phyloP scores from a whole-genome alignment of 2,797 vertebrate species.

The Anomalospiza imberbis region DNA sequence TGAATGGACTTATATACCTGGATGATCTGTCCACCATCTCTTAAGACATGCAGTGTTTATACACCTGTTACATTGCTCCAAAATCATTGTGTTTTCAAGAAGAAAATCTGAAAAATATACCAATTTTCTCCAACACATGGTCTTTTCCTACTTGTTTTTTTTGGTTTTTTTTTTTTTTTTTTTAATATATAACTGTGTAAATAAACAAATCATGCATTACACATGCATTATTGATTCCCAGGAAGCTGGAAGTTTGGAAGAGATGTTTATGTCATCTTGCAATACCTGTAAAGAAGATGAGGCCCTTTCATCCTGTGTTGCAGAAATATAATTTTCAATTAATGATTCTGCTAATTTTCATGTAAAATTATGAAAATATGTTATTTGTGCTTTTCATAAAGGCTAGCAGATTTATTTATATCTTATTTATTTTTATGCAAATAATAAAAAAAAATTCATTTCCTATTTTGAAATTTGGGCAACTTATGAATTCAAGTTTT shows the following conservation, averaged over 20 bases:
- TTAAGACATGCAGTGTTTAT: not conserved
- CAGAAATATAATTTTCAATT: not conserved
- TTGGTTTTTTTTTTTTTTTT: not conserved
- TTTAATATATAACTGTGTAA: not conserved
- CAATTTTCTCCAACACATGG: not conserved
- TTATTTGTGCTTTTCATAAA: not conserved
- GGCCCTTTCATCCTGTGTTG: not conserved
- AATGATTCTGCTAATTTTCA: not conserved
- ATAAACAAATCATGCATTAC: not conserved
- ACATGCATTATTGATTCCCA: not conserved
- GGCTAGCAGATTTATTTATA: not conserved
- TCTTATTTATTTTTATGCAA: not conserved
- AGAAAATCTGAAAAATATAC: not conserved
- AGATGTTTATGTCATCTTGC: not conserved
- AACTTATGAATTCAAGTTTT: not conserved
- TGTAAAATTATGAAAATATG: not conserved
- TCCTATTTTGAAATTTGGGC: not conserved
- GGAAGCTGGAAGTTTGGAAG: not conserved
- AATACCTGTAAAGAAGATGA: not conserved
- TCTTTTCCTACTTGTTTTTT: not conserved
- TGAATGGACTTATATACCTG: fast-evolving
- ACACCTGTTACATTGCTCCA: not conserved
- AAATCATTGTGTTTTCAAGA: not conserved
- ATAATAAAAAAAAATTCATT: not conserved
- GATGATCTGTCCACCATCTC: not conserved